phyloP scores from a whole-genome alignment of 2,888 invertebrate genomes.

The Hemistola chrysoprasaria region DNA sequence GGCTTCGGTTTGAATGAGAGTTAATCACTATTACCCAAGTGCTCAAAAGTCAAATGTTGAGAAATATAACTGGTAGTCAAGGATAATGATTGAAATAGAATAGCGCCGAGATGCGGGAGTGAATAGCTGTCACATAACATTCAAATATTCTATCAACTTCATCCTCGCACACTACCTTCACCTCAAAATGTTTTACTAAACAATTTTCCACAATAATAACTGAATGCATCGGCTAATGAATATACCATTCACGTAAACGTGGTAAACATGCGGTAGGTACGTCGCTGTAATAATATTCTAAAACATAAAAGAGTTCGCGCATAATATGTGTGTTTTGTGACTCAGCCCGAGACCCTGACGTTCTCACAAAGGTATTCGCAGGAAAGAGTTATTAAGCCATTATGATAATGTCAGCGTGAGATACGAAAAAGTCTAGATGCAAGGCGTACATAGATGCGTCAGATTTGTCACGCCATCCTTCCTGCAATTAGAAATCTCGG shows the following conservation, averaged over 20 bases:
- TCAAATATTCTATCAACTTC: conserved; percentile 42
- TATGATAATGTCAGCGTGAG: conserved; percentile 69
- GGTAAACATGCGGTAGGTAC: conserved; percentile 28
- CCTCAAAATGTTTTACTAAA: conserved; percentile 43
- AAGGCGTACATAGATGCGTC: conserved; percentile 39
- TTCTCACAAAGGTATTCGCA: conserved; percentile 71
- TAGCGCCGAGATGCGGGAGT: conserved; percentile 26
- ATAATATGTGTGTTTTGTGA: conserved; percentile 57
- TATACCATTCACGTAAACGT: conserved; percentile 36
- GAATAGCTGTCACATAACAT: conserved; percentile 32
- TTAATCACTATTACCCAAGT: conserved; percentile 46
- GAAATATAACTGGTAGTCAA: conserved; percentile 44
- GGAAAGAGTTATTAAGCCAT: conserved; percentile 67
- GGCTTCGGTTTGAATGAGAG: conserved; percentile 38
- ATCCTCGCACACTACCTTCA: conserved; percentile 45
- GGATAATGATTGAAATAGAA: conserved; percentile 42
- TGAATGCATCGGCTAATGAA: conserved; percentile 45
- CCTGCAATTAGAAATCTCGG: conserved; percentile 47
- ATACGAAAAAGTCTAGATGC: conserved; percentile 43
- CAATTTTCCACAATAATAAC: conserved; percentile 42
- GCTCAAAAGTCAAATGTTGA: conserved; percentile 40
- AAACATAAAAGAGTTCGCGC: conserved; percentile 55
- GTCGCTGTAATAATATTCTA: conserved; percentile 32
- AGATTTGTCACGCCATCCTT: conserved; percentile 52
- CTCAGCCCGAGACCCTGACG: conserved; percentile 57